Evolutionary conservation across 2,888 invertebrate species (phyloP).

Genomic region (Abrostola tripartita): DNA sequence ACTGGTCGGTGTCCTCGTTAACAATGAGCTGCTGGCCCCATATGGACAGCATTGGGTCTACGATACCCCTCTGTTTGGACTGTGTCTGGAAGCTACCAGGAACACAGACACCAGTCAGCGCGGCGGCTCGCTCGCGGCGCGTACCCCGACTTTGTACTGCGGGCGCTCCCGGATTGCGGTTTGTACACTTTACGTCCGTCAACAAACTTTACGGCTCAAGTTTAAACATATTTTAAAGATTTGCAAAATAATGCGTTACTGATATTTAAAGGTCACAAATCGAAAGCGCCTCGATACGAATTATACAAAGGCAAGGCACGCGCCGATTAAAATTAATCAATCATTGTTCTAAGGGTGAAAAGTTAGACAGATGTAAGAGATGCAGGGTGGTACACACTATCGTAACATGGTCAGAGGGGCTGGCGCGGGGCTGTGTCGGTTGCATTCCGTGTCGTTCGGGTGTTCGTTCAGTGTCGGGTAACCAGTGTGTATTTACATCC

Average conservation of each 20-base stretch:
- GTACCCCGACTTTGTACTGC: constrained; percentile 33
- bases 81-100: constrained; percentile 94
- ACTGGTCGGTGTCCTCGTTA: constrained; percentile 99
- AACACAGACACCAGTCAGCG: constrained; percentile 82
- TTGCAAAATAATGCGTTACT: background rate
- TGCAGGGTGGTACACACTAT: constrained; percentile 61
- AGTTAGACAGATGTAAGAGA: constrained; percentile 57
- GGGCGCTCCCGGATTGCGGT: constrained; percentile 29
- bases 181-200: constrained; percentile 5
- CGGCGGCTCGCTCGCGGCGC: constrained; percentile 55
- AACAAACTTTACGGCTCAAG: background rate
- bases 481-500: constrained; percentile 68
- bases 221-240: background rate
- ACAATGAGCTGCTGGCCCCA: constrained; percentile 99
- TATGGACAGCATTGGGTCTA: constrained; percentile 99
- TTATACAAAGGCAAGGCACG: constrained; percentile 48
- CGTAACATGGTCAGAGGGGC: constrained; percentile 50
- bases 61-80: constrained; percentile 98
- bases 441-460: constrained; percentile 54
- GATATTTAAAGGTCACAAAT: constrained; percentile 11
- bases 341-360: constrained; percentile 54
- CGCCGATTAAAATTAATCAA: constrained; percentile 47
- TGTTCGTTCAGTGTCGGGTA: constrained; percentile 55
- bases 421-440: constrained; percentile 55
- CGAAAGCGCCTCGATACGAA: constrained; percentile 24